These are phyloP conservation scores for Burhinus oedicnemus DNA, from an alignment of 2,113 vertebrate genomes.

Conservation along the genomic window DNA sequence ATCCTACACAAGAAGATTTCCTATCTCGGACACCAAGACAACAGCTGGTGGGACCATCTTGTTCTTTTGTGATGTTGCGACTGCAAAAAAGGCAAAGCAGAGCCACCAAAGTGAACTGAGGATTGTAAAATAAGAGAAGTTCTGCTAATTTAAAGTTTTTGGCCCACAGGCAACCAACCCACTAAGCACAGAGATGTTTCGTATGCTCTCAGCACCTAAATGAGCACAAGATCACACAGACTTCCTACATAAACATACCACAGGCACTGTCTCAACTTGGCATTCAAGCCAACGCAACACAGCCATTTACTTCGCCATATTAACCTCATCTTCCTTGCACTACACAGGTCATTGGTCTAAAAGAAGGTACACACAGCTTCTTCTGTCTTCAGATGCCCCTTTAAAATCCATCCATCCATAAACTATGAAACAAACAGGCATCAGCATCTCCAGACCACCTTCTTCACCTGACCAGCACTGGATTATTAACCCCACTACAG, in stretches of 20 bases:
- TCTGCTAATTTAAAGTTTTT: neutral
- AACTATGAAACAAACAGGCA: neutral
- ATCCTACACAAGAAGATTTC: neutral
- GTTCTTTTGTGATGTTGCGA: neutral
- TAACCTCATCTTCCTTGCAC: neutral
- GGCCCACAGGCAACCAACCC: neutral
- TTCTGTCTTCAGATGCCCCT: neutral
- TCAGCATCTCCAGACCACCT: neutral
- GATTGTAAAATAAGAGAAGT: neutral
- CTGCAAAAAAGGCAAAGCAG: neutral
- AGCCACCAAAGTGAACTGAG: neutral
- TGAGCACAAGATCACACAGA: neutral
- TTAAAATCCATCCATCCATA: neutral
- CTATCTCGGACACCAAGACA: neutral
- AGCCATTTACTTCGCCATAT: neutral
- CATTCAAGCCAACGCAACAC: neutral
- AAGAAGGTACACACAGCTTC: neutral
- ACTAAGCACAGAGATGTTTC: neutral
- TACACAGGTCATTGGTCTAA: neutral
- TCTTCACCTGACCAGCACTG: neutral
- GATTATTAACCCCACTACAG: neutral
- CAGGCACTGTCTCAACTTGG: neutral
- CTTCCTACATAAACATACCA: neutral
- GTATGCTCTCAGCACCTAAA: neutral
- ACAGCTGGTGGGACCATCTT: neutral